Conservation (phyloP, 2,797 vertebrate species). For the Anniella stebbinsi region DNA sequence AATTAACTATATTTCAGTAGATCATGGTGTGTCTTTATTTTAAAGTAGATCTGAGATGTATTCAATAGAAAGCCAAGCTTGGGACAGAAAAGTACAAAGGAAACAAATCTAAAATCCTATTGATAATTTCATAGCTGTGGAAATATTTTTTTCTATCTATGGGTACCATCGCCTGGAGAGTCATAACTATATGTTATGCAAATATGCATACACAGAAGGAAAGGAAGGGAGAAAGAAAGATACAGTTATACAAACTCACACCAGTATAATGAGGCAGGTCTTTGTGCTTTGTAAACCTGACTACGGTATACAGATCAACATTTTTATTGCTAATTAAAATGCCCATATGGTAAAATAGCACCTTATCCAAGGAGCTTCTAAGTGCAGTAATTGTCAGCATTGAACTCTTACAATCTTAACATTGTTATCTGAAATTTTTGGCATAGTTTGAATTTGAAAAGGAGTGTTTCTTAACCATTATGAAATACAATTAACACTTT, state of each 20-base stretch:
- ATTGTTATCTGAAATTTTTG: constrained; percentile 44
- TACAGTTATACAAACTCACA: neutral
- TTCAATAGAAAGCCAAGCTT: neutral
- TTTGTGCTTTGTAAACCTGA: constrained; percentile 3
- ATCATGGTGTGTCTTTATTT: neutral
- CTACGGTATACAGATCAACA: constrained; percentile 35
- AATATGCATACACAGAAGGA: fast-evolving
- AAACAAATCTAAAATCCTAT: fast-evolving
- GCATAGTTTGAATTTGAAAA: constrained; percentile 13
- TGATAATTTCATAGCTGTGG: fast-evolving
- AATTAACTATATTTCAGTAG: neutral
- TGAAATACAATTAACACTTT: constrained; percentile 43
- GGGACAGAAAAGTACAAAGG: fast-evolving
- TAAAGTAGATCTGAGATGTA: constrained; percentile 5
- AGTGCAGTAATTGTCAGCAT: constrained; percentile 37
- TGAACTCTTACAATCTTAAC: constrained; percentile 41
- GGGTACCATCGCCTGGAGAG: fast-evolving
- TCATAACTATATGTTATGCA: neutral
- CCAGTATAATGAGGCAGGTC: constrained; percentile 14
- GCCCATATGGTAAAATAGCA: constrained; percentile 62
- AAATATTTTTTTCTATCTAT: neutral
- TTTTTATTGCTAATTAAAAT: constrained; percentile 73
- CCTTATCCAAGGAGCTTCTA: constrained; percentile 65
- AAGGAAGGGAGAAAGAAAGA: neutral
- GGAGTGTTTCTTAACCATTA: constrained; percentile 19